Percentiles rank a stretch among this genome's conserved stretches.
Evolutionary conservation across 2,888 invertebrate species (phyloP).

Genomic region (Onthophagus sagittarius): DNA sequence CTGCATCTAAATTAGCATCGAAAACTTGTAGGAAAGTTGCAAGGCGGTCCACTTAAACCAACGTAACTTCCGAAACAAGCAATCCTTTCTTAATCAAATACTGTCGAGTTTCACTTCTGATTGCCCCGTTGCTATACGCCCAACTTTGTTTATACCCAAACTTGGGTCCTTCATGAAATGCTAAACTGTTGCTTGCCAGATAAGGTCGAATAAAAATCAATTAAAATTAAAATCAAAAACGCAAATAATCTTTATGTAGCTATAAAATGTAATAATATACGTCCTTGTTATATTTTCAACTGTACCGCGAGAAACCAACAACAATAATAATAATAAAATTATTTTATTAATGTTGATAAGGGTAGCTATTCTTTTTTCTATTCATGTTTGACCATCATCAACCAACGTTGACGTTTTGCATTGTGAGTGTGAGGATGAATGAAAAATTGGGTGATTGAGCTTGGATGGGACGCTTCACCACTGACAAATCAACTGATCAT

Average conservation of each 20-base stretch:
- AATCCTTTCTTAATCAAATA: conserved; percentile 13
- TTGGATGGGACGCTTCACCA: conserved; percentile 34
- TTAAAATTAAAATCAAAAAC: background rate
- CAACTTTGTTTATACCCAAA: background rate
- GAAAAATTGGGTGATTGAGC: background rate
- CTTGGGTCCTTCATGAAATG: background rate
- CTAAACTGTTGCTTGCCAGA: background rate
- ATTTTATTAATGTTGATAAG: conserved; percentile 25
- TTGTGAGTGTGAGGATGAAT: background rate
- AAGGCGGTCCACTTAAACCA: background rate
- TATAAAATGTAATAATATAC: no score
- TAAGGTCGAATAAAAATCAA: background rate
- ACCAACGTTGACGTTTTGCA: background rate
- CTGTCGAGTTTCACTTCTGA: conserved; percentile 8
- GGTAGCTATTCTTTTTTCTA: background rate
- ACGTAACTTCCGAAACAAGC: conserved; percentile 2
- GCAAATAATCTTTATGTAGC: background rate
- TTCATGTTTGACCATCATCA: background rate
- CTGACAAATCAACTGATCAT: conserved; percentile 41
- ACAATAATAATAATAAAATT: conserved; percentile 18
- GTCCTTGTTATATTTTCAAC: background rate
- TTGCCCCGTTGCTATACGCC: background rate
- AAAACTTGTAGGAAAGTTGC: background rate
- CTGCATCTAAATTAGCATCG: background rate
- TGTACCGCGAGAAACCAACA: background rate